phyloP scores from a whole-genome alignment of 1,140 invertebrate genomes.

The Saccostrea echinata region DNA sequence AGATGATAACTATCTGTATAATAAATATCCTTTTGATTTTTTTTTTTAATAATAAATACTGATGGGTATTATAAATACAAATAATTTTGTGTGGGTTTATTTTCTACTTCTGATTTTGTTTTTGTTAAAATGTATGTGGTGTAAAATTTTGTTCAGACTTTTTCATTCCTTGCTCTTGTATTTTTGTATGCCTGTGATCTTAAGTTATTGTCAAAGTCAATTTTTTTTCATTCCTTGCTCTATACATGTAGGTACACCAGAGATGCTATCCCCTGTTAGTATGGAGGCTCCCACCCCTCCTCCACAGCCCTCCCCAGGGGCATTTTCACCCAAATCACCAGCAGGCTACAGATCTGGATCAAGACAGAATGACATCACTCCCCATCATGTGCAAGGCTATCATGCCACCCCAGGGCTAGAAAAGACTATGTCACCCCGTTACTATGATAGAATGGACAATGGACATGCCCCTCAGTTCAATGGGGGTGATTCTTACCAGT shows the following conservation, averaged over 20 bases:
- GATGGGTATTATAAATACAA: too few relatives aligned
- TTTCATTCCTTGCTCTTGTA: background rate
- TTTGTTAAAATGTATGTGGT: background rate
- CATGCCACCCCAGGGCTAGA: constrained; percentile 51
- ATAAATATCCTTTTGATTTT: too few relatives aligned
- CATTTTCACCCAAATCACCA: constrained; percentile 63
- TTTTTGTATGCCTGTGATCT: background rate
- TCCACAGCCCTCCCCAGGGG: constrained; percentile 75
- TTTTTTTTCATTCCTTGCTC: too few relatives aligned
- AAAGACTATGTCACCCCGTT: background rate
- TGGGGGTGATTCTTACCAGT: constrained; percentile 46
- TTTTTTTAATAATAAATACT: too few relatives aligned
- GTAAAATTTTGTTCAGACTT: background rate
- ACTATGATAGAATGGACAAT: constrained; percentile 50
- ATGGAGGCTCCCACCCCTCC: constrained; percentile 75
- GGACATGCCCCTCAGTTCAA: constrained; percentile 50
- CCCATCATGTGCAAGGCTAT: constrained; percentile 43
- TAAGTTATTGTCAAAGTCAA: too few relatives aligned
- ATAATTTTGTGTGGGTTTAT: too few relatives aligned
- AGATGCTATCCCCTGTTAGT: constrained; percentile 75
- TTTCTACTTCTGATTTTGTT: background rate
- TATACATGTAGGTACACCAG: constrained; percentile 70
- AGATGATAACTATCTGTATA: too few relatives aligned
- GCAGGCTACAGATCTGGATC: constrained; percentile 43
- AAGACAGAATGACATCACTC: constrained; percentile 40